A percentile compares a stretch with the other conserved stretches of the same genome.
Conservation (phyloP, 1,140 invertebrate species). For the Lithobius niger region DNA sequence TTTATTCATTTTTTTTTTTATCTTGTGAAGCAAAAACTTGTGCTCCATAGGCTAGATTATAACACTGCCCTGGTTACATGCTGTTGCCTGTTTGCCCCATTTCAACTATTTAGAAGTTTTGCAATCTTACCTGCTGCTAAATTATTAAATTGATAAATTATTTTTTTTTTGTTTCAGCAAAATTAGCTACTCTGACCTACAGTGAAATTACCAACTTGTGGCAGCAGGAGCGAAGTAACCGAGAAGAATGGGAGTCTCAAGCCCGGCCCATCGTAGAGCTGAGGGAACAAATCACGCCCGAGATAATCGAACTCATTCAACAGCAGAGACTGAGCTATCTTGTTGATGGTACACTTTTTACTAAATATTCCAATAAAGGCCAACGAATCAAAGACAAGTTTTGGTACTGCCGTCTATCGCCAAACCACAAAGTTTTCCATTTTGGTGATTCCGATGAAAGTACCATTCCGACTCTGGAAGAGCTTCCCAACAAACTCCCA, state of each 20-base stretch:
- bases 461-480: slow-evolving; percentile 56
- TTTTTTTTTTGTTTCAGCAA: slow-evolving; percentile 16
- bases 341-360: slow-evolving; percentile 81
- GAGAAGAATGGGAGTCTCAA: slow-evolving; percentile 88
- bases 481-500: slow-evolving; percentile 79
- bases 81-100: too few species aligned
- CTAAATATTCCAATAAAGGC: slow-evolving; percentile 70
- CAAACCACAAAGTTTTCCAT: slow-evolving; percentile 88
- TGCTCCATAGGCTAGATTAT: too few species aligned
- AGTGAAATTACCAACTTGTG: slow-evolving; percentile 79
- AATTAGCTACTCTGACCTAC: slow-evolving; percentile 67
- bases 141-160: too few species aligned
- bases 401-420: slow-evolving; percentile 83
- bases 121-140: too few species aligned
- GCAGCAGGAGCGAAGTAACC: slow-evolving; percentile 72
- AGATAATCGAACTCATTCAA: slow-evolving; percentile 79
- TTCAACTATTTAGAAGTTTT: too few species aligned
- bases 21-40: too few species aligned
- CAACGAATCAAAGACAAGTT: slow-evolving; percentile 84
- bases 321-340: slow-evolving; percentile 78
- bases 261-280: slow-evolving; percentile 76
- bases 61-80: too few species aligned
- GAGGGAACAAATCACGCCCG: slow-evolving; percentile 78
- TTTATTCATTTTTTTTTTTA: too few species aligned
- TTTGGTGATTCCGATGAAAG: slow-evolving; percentile 94